Evolutionary conservation across 2,888 invertebrate genomes (phyloP).

Genomic region (Pachydiplax longipennis): DNA sequence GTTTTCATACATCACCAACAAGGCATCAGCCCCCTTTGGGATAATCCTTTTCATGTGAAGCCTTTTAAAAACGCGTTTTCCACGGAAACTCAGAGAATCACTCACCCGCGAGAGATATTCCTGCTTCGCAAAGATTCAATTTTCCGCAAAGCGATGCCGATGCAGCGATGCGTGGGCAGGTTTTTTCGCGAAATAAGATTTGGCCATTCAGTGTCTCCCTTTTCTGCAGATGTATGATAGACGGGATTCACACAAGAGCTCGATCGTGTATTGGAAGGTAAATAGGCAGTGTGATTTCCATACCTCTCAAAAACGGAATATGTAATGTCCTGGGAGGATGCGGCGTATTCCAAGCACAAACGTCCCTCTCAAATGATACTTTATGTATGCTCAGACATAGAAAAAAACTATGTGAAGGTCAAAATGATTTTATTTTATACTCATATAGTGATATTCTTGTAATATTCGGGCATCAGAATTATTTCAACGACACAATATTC

Average conservation of each 20-base stretch:
- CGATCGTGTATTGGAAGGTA: not conserved
- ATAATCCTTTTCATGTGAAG: not conserved
- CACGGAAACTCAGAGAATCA: not conserved
- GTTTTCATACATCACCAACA: constrained; percentile 14
- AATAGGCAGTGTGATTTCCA: not conserved
- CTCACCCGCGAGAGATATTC: constrained; percentile 24
- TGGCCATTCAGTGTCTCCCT: constrained; percentile 30
- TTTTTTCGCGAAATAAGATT: constrained; percentile 30
- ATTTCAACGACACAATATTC: too few species aligned
- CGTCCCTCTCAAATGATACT: too few species aligned
- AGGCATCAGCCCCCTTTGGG: not conserved
- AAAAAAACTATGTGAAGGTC: too few species aligned
- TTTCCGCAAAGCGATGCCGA: not conserved
- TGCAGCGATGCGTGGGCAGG: not conserved
- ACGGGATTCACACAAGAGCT: not conserved
- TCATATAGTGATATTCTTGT: too few species aligned
- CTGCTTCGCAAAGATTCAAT: constrained; percentile 26
- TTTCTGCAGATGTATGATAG: not conserved
- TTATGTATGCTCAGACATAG: too few species aligned
- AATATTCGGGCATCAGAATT: too few species aligned
- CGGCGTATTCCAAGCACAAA: too few species aligned
- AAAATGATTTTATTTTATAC: too few species aligned
- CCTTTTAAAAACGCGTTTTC: constrained; percentile 3
- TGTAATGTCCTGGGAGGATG: not conserved
- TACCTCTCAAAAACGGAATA: not conserved